A percentile compares a stretch with the other conserved stretches of the same genome.
phyloP scores from a whole-genome alignment of 2,113 vertebrate genomes.

The Aegotheles bennettii region DNA sequence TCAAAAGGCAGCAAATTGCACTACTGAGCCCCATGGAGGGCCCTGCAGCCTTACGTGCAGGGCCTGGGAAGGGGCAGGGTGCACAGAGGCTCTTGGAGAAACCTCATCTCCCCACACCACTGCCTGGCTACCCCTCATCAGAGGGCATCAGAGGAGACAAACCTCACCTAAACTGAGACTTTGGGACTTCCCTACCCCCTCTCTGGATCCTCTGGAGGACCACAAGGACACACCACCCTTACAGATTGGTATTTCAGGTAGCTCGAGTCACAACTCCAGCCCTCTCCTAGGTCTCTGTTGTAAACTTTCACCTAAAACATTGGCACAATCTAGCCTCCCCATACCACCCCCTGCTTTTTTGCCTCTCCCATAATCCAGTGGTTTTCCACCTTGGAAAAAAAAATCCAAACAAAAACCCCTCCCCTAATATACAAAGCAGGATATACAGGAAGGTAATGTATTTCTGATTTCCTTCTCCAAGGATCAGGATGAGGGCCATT shows the following conservation, averaged over 20 bases:
- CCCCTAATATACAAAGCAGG: background rate
- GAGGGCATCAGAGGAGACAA: background rate
- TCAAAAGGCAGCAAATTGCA: background rate
- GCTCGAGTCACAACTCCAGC: background rate
- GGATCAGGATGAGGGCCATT: background rate
- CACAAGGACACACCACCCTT: background rate
- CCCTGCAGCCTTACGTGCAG: background rate
- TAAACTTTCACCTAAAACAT: background rate
- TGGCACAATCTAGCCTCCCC: background rate
- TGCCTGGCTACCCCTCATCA: background rate
- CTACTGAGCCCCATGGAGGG: background rate
- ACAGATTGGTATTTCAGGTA: background rate
- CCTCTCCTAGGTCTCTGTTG: background rate
- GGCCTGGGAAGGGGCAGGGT: background rate
- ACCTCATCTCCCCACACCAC: accelerated
- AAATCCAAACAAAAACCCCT: background rate
- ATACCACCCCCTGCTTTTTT: background rate
- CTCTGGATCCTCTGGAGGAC: background rate
- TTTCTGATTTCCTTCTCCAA: background rate
- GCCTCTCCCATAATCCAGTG: background rate
- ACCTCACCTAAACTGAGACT: background rate
- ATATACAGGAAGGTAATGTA: background rate
- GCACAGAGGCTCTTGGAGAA: background rate
- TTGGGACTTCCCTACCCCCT: background rate
- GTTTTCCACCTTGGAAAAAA: background rate